Base-by-base conservation (phyloP, 2,113 vertebrate genomes). In the Labeo rohita region DNA sequence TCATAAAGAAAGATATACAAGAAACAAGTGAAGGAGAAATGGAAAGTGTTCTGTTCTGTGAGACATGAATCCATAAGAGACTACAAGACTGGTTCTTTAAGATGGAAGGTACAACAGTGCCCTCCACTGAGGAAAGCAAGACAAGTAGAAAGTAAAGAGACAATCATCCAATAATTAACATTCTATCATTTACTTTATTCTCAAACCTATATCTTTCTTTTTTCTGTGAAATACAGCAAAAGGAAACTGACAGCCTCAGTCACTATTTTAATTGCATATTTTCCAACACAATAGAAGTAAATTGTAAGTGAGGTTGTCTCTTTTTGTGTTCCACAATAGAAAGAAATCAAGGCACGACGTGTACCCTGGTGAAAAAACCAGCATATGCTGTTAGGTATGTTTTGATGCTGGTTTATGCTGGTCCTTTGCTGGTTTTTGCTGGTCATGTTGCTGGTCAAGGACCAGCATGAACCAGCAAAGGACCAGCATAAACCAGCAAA, bases 91-190 rank as follows among this genome's bases (percentile, higher is more conserved):
- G 21, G 15, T 81, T 70, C 50, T 65, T 39, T 52, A 18, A 8
- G 0, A 43, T n/a, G 39, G n/a, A 72, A 88, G 63, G 84, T 43
- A 74, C 90, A 86, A 89, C 72, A 90, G 66, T 89, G 88, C 89
- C 88, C 91, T 88, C 90, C 66, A 73, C 84, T 87, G 90, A 83
- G 78, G 56, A 68, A 72, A 23, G 28, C 15, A 54, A 70, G 47
- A 56, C 18, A 80, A 8, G 8, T 34, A 75, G 36, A 11, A 77
- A 18, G 21, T 54, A 43, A 65, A 50, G 10, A 15, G 13, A 77
- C 7, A 2, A 10, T 13, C 28, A 52, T 34, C 15, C 13, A 1
- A 72, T 34, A 34, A 52, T 77, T 54, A 36, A 36, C 12, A 23
- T 75, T 75, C 45, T 49, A 11, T 72, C 36, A 28, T 28, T 65